These are phyloP conservation scores for Acanthopleura granulata DNA, from an alignment of 2,888 invertebrate species.

Conservation along the genomic window DNA sequence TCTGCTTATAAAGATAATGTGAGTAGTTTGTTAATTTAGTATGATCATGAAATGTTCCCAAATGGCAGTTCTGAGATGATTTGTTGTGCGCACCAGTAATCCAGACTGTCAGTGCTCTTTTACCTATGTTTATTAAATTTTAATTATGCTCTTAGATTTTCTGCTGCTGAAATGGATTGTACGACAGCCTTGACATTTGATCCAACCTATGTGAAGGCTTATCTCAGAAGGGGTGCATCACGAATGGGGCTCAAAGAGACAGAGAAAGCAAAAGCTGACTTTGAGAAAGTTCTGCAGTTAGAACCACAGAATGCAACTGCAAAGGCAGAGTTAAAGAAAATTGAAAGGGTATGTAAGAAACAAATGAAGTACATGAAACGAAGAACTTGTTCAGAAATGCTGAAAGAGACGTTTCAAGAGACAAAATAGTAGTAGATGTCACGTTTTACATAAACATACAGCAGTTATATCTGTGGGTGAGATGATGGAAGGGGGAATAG, in stretches of 20 bases:
- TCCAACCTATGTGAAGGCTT: constrained; percentile 69
- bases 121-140: background rate
- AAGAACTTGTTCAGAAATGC: too few species aligned
- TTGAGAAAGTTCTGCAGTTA: constrained; percentile 78
- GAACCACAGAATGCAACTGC: constrained; percentile 85
- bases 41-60: too few species aligned
- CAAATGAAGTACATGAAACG: too few species aligned
- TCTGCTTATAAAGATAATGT: too few species aligned
- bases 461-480: too few species aligned
- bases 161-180: constrained; percentile 70
- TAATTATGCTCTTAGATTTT: constrained; percentile 61
- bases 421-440: too few species aligned
- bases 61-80: too few species aligned
- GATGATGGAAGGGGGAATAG: too few species aligned
- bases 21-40: too few species aligned
- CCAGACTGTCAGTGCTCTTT: background rate
- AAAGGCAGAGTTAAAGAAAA: constrained; percentile 74
- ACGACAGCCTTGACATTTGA: constrained; percentile 67
- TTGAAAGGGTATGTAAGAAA: constrained; percentile 74
- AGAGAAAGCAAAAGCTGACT: constrained; percentile 80
- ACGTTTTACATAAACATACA: too few species aligned
- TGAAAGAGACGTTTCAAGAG: too few species aligned
- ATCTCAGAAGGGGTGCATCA: constrained; percentile 62
- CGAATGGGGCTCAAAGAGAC: constrained; percentile 80
- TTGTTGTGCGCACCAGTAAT: too few species aligned